Percentiles rank a stretch among this genome's conserved stretches.
Evolutionary conservation across 2,113 vertebrate genomes (phyloP).

Genomic region (Polypterus bichir): DNA sequence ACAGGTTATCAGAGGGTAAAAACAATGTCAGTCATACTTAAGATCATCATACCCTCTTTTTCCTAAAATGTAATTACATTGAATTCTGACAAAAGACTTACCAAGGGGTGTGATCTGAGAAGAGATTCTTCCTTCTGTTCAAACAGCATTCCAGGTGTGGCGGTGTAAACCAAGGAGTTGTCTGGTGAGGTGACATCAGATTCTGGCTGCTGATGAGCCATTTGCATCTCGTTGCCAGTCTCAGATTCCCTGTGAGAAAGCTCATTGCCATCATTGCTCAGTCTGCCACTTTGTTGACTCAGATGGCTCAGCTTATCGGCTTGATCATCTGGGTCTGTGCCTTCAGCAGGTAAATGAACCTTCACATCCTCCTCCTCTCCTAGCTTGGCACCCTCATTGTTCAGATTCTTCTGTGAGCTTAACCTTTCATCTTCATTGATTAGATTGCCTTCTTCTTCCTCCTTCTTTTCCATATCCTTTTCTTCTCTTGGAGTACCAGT

Average conservation of each 20-base stretch:
- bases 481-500: background rate
- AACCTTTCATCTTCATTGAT: background rate
- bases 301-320: background rate
- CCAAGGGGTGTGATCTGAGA: slow-evolving; percentile 46
- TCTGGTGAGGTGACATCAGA: background rate
- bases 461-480: slow-evolving; percentile 7
- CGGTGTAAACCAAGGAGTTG: slow-evolving; percentile 46
- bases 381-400: background rate
- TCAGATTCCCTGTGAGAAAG: background rate
- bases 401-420: background rate
- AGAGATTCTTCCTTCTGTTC: slow-evolving; percentile 19
- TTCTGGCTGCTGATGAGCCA: background rate
- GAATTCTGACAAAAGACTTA: slow-evolving; percentile 32
- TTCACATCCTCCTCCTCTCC: background rate
- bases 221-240: background rate
- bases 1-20: background rate
- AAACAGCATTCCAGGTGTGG: slow-evolving; percentile 42
- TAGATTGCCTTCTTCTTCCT: background rate
- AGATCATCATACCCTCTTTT: too few species aligned
- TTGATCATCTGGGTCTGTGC: background rate
- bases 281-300: background rate
- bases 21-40: background rate
- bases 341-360: background rate
- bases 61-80: too few species aligned
- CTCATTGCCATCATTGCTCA: too few species aligned